phyloP scores from a whole-genome alignment of 1,140 invertebrate genomes.

The Drosophila triauraria region DNA sequence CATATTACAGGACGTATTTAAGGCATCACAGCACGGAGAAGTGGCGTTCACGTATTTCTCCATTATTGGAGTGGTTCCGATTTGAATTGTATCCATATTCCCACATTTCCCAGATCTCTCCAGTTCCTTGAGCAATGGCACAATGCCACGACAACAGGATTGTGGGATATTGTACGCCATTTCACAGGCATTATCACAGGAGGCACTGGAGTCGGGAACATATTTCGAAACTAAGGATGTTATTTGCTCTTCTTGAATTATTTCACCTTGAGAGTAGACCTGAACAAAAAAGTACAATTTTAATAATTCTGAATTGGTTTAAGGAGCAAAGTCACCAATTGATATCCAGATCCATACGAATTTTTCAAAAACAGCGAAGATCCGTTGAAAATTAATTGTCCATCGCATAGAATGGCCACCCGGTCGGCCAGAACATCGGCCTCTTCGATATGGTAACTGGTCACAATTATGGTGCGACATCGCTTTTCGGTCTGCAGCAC shows the following conservation, averaged over 20 bases:
- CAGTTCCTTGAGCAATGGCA: constrained; percentile 6
- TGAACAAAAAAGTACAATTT: background rate
- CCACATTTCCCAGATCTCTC: background rate
- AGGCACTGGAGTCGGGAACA: constrained; percentile 10
- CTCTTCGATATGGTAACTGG: constrained; percentile 32
- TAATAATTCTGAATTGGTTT: no score
- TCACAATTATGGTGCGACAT: constrained; percentile 25
- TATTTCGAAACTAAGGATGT: constrained; percentile 7
- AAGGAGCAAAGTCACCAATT: constrained; percentile 4
- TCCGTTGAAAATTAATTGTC: constrained; percentile 14
- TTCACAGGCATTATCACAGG: constrained; percentile 6
- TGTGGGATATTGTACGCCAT: constrained; percentile 17
- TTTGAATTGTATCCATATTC: constrained; percentile 14
- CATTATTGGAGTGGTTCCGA: constrained; percentile 18
- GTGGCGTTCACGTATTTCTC: constrained; percentile 24
- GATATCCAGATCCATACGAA: constrained; percentile 19
- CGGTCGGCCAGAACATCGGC: constrained; percentile 24
- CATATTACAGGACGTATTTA: no score
- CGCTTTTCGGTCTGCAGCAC: constrained; percentile 16
- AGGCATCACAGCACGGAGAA: background rate
- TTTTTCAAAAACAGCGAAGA: constrained; percentile 14
- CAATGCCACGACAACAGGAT: background rate
- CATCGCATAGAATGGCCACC: constrained; percentile 21
- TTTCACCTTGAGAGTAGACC: constrained; percentile 17
- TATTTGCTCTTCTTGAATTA: constrained; percentile 6